Percentiles rank a stretch among this genome's conserved stretches.
phyloP scores from a whole-genome alignment of 2,888 invertebrate species.

The Bombylius major region DNA sequence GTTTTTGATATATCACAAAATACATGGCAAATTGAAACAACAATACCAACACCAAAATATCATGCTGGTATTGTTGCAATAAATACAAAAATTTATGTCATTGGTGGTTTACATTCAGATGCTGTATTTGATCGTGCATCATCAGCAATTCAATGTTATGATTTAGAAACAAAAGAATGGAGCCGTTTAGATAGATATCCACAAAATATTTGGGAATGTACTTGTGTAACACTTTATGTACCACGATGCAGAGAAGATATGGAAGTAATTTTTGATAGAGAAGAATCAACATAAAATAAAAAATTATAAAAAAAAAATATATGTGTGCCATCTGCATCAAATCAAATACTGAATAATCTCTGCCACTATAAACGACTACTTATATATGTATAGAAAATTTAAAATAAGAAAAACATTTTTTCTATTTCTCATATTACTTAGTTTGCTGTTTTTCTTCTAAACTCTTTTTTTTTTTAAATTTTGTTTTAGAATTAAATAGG shows the following conservation, averaged over 20 bases:
- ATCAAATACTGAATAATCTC: too few relatives aligned
- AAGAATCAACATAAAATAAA: neutral
- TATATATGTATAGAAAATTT: too few relatives aligned
- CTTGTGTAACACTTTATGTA: slow-evolving; percentile 51
- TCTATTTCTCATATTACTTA: too few relatives aligned
- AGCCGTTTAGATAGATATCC: slow-evolving; percentile 49
- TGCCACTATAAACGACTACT: too few relatives aligned
- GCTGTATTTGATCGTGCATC: slow-evolving; percentile 54
- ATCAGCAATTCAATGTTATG: slow-evolving; percentile 52
- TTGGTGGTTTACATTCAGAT: slow-evolving; percentile 55
- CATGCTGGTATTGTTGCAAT: slow-evolving; percentile 54
- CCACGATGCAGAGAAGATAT: slow-evolving; percentile 38
- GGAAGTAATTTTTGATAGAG: slow-evolving; percentile 10
- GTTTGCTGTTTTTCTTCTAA: too few relatives aligned
- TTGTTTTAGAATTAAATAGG: too few relatives aligned
- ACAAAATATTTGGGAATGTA: slow-evolving; percentile 59
- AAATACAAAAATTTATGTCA: slow-evolving; percentile 48
- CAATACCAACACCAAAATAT: slow-evolving; percentile 52
- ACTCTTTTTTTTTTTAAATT: too few relatives aligned
- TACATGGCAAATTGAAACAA: slow-evolving; percentile 47
- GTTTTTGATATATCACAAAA: slow-evolving; percentile 46
- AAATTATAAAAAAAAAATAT: neutral
- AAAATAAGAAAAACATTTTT: too few relatives aligned
- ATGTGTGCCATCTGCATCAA: neutral
- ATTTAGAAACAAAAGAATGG: slow-evolving; percentile 48